A percentile compares a stretch with the other conserved stretches of the same genome.
These are phyloP conservation scores for Nemotelus nigrinus DNA, from an alignment of 2,888 invertebrate genomes.

Conservation along the genomic window DNA sequence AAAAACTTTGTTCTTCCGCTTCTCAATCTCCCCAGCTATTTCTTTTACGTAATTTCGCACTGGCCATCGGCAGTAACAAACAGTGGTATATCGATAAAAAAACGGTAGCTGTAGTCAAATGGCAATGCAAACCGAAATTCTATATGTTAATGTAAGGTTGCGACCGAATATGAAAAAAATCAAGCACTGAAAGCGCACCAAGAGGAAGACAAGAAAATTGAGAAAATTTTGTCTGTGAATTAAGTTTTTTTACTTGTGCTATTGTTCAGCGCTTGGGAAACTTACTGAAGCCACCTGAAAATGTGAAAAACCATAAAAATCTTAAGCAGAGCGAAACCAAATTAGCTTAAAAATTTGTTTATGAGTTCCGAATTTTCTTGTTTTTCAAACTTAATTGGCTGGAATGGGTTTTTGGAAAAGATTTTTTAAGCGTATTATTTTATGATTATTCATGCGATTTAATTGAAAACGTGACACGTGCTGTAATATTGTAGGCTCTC, in stretches of 20 bases:
- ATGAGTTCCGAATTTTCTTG: background rate
- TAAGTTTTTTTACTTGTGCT: background rate
- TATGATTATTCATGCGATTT: too few relatives aligned
- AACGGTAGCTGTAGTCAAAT: too few relatives aligned
- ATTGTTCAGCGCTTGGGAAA: background rate
- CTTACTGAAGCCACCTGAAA: background rate
- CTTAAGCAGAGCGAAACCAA: slow-evolving; percentile 2
- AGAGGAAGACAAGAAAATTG: background rate
- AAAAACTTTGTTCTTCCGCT: too few relatives aligned
- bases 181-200: background rate
- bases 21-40: too few relatives aligned
- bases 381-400: too few relatives aligned
- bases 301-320: slow-evolving; percentile 21
- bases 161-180: slow-evolving; percentile 16
- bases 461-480: too few relatives aligned
- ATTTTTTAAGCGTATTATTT: too few relatives aligned
- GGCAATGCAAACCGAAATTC: background rate
- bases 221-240: slow-evolving; percentile 14
- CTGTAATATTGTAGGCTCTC: too few relatives aligned
- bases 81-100: too few relatives aligned
- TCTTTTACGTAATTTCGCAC: too few relatives aligned
- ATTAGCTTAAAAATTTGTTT: slow-evolving; percentile 33
- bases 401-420: too few relatives aligned
- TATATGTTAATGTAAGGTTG: slow-evolving; percentile 26
- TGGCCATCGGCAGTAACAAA: too few relatives aligned